phyloP scores from a whole-genome alignment of 2,797 vertebrate species.

The Myotis pilosus region DNA sequence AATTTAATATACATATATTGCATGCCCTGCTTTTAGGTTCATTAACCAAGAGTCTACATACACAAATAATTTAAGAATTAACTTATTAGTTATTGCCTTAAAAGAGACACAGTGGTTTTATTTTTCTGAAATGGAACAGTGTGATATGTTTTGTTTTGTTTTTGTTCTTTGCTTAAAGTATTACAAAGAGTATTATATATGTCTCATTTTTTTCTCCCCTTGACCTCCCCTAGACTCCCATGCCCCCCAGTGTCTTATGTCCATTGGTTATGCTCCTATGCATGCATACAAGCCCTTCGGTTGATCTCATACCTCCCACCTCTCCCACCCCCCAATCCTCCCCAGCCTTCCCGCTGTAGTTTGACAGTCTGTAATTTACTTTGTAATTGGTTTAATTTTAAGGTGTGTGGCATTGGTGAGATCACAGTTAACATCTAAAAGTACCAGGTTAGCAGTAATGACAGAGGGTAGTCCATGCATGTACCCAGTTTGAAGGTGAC shows the following conservation, averaged over 20 bases:
- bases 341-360: too few species aligned
- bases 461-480: background rate
- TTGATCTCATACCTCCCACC: too few species aligned
- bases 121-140: background rate
- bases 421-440: conserved; percentile 21
- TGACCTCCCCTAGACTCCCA: too few species aligned
- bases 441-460: background rate
- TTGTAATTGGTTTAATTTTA: conserved; percentile 48
- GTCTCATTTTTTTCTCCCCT: too few species aligned
- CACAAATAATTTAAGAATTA: background rate
- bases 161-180: too few species aligned
- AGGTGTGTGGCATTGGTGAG: background rate
- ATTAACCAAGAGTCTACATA: background rate
- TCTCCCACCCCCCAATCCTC: too few species aligned
- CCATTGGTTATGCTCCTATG: too few species aligned
- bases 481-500: background rate
- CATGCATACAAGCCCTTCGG: too few species aligned
- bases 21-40: background rate
- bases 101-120: background rate
- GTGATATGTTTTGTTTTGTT: background rate
- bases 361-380: background rate
- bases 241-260: too few species aligned
- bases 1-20: background rate
- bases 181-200: too few species aligned
- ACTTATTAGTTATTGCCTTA: background rate